Evolutionary conservation across 2,113 vertebrate species (phyloP), one percentile per base, ranked within the genome.

Genomic region (Perca schrenkii): DNA sequence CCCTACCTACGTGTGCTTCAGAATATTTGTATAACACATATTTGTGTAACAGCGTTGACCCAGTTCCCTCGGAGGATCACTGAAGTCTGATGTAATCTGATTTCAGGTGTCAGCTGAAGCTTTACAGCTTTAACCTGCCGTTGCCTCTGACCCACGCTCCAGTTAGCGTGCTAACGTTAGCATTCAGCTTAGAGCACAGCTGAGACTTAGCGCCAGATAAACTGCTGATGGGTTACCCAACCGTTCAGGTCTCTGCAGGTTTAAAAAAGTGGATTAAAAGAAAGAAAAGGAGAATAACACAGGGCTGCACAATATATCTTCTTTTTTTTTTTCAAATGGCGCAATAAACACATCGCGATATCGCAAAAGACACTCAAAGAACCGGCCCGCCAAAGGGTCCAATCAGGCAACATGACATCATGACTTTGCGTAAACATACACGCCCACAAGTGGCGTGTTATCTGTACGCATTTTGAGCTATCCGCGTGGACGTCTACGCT

Each of bases 51-150:
- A 3, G 19, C 0, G 16, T 66, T 8, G 57, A 86, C 86, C 86
- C 54, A 82, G 62, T 88, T 84, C 49, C 70, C 67, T 65, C 28
- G 53, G 36, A 67, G 76, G 63, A 85, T 89, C 79, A 82, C 40
- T 36, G 61, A 83, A 74, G 40, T 64, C 64, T 85, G 79, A 77
- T 54, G 64, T 90, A 64, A 86, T 86, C 86, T 86, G 46, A 77
- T 83, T 83, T 80, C 74, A 86, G 74, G 76, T 47, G 72, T 79
- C 61, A 79, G 70, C 67, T 57, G 58, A 80, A 49, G 76, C 79
- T 85, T 75, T 86, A 84, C 72, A 66, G 46, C 21, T 28, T 66
- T 67, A 82, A 25, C 34, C 69, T 74, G 77, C 62, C 28, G 2
- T 6, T 17, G 22, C n/a, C 22, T 46, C 19, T 60, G 47, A 58